Percentiles rank a stretch among this genome's conserved stretches.
Evolutionary conservation across 1,140 invertebrate genomes (phyloP).

Genomic region (Drosophila tani): DNA sequence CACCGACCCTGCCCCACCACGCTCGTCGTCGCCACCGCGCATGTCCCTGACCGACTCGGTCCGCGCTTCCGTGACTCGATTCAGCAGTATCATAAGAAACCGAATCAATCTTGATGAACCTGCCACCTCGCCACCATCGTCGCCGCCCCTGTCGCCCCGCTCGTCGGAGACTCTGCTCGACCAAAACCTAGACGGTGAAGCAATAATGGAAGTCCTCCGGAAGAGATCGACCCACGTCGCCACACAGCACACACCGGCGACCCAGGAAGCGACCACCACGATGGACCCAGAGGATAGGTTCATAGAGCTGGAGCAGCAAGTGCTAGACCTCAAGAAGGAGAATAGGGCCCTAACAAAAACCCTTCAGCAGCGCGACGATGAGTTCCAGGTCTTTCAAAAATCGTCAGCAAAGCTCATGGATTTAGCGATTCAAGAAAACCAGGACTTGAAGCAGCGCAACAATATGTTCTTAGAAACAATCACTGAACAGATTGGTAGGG

Average conservation of each 20-base stretch:
- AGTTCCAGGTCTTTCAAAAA: slow-evolving; percentile 25
- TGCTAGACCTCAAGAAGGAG: slow-evolving; percentile 71
- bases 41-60: too few relatives aligned
- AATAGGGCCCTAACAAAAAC: slow-evolving; percentile 44
- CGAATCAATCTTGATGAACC: too few relatives aligned
- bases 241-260: too few relatives aligned
- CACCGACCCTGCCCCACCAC: background rate
- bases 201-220: too few relatives aligned
- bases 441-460: slow-evolving; percentile 42
- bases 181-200: too few relatives aligned
- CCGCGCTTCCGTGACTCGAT: too few relatives aligned
- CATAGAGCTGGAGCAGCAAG: slow-evolving; percentile 66
- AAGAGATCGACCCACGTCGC: too few relatives aligned
- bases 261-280: background rate
- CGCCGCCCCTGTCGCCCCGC: too few relatives aligned
- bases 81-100: too few relatives aligned
- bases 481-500: background rate
- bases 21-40: too few relatives aligned
- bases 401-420: slow-evolving; percentile 27
- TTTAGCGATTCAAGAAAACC: slow-evolving; percentile 37
- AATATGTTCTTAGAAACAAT: slow-evolving; percentile 21
- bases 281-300: slow-evolving; percentile 61
- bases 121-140: too few relatives aligned
- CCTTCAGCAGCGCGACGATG: slow-evolving; percentile 42
- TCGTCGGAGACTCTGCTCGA: too few relatives aligned